Base-by-base conservation (phyloP, 1,140 invertebrate genomes). In the Caenorhabditis inopinata region DNA sequence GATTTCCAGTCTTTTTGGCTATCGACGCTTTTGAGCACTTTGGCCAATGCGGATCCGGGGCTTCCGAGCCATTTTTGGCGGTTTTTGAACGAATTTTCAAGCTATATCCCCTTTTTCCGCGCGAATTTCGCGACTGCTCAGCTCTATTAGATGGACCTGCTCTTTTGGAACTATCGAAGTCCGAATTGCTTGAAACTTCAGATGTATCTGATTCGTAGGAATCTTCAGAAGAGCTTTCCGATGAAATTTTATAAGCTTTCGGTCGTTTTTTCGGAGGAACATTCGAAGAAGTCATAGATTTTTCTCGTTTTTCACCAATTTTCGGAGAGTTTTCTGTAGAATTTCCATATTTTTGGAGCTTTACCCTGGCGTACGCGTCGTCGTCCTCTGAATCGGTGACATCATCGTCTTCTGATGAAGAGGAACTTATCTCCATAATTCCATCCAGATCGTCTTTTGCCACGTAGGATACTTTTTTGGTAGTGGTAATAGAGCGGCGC, bases 11-110 rank as follows among this genome's bases (percentile, higher is more conserved):
- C 21, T 68, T 68, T 18, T 32, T 1, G 12, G 58, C 58, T 29
- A 68, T 68, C 0, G 58, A 68, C 9, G 58, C 58, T 38, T 68
- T 68, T n/a, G 58, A 68, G 32, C 58, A 68, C 38, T 68, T 68
- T 21, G 58, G 58, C 58, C 58, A 68, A 32, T 68, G 58, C 3
- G n/a, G 7, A 18, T 68, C 58, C 38, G 38, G 38, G 38, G 38
- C 38, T 42, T 42, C 38, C 38, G 38, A 42, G 38, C 38, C 14
- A 14, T 14, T 42, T 14, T 42, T 14, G 14, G 38, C 5, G 14
- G 14, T 7, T 42, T 42, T 42, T 42, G 38, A 42, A 42, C 38
- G 38, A 16, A 21, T 21, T 21, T 32, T 7, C 51, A 4, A 25
- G 25, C 14, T 58, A 32, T 21, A 3, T 58, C 38, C 6, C 38